phyloP scores from a whole-genome alignment of 1,140 invertebrate species.

The Hirudo medicinalis region DNA sequence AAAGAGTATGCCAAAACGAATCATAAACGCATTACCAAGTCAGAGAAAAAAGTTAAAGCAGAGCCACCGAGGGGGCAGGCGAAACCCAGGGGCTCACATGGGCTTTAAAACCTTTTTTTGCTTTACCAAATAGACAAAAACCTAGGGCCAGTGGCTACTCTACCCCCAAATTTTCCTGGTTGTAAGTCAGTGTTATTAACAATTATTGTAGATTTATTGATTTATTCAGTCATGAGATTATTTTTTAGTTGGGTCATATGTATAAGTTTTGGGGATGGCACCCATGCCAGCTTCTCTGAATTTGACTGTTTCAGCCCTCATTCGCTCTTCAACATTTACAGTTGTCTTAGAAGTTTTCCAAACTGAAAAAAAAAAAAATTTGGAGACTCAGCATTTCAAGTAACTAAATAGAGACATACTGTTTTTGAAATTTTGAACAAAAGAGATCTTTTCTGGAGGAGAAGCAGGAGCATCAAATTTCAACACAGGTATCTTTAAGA shows the following conservation, averaged over 20 bases:
- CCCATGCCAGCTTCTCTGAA: conserved; percentile 71
- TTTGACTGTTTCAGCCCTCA: conserved; percentile 57
- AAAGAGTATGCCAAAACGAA: too few relatives aligned
- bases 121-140: too few relatives aligned
- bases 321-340: conserved; percentile 59
- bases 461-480: conserved; percentile 48
- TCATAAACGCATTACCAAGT: too few relatives aligned
- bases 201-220: not conserved
- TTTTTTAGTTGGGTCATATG: conserved; percentile 62
- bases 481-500: conserved; percentile 62
- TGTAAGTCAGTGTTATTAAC: too few relatives aligned
- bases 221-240: not conserved
- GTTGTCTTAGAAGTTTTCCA: conserved; percentile 70
- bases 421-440: conserved; percentile 63
- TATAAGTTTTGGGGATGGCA: conserved; percentile 70
- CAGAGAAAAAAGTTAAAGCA: too few relatives aligned
- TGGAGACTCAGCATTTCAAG: not conserved
- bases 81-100: too few relatives aligned
- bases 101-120: too few relatives aligned
- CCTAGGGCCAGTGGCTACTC: too few relatives aligned
- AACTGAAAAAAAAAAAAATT: conserved; percentile 44
- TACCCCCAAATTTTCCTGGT: too few relatives aligned
- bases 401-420: conserved; percentile 48
- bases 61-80: too few relatives aligned
- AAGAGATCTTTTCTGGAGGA: conserved; percentile 54